Base-by-base conservation (phyloP, 2,888 invertebrate species). In the Alentia gelatinosa region DNA sequence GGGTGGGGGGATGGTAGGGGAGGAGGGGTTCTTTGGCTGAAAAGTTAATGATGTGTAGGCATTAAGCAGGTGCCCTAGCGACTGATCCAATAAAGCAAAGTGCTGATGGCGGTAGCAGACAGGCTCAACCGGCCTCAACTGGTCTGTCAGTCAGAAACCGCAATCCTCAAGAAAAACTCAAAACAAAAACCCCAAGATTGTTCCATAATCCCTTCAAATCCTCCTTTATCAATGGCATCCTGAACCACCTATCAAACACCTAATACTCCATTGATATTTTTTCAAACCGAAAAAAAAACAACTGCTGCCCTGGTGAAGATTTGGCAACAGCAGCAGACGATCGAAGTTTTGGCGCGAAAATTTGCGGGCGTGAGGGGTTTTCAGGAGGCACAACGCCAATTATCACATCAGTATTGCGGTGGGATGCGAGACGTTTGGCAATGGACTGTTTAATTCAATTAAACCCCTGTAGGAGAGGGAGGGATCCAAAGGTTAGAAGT, bases 21-120 rank as follows among this genome's bases (percentile, higher is more conserved):
- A 39, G 23, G 37, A 19, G 79, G 79, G 3, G 12, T 23, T 79
- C 74, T 74, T 33, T 19, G n/a, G 23, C 79, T 79, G 39, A 79
- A 79, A 79, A 37, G 37, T 79, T 79, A 79, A 79, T 79, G 79
- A 35, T 37, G 37, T 79, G 79, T 9, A 39, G 79, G 39, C 1
- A 79, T 79, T 37, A 74, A 79, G 79, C 79, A 79, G 79, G 79
- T 79, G 79, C 79, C 79, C 37, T 35, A 15, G 37, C 39, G 37
- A 26, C 79, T 35, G 79, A 79, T 35, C 79, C 79, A 79, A 79
- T 79, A 79, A 79, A 79, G 79, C 79, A 79, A 79, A 79, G 35
- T 79, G 37, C 79, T 39, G 79, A 63, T 26, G 63, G 15, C n/a
- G 63, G 63, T 63, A 12, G 9, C 63, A n/a, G n/a, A 12, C 63